Conservation (phyloP, 2,888 invertebrate genomes). For the Ryuthela nishihirai region DNA sequence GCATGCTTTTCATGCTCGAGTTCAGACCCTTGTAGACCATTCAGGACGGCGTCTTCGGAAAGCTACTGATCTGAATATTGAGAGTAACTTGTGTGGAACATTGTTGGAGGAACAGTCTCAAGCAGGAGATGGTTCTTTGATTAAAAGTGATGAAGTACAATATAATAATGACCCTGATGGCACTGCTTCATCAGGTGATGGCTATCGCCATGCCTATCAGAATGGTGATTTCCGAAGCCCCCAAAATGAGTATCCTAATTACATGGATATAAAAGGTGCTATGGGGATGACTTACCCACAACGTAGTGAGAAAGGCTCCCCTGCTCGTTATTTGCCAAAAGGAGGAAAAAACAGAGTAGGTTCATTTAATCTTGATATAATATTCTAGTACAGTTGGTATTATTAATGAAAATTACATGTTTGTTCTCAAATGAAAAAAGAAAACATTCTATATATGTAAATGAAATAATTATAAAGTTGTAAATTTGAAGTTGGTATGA, state of each 20-base stretch:
- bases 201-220: background rate
- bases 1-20: background rate
- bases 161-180: background rate
- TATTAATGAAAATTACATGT: too few species aligned
- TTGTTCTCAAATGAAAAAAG: too few species aligned
- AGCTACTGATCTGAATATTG: background rate
- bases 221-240: background rate
- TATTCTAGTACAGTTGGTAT: background rate
- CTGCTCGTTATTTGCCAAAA: slow-evolving; percentile 22
- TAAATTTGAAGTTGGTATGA: too few species aligned
- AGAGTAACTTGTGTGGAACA: background rate
- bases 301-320: too few species aligned
- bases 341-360: slow-evolving; percentile 37
- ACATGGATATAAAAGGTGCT: background rate
- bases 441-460: too few species aligned
- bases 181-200: background rate
- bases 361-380: background rate
- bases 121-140: background rate
- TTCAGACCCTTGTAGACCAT: background rate
- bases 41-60: background rate
- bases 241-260: background rate
- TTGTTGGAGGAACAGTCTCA: background rate
- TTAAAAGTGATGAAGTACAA: background rate
- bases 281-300: background rate
- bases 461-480: too few species aligned